phyloP scores from a whole-genome alignment of 2,888 invertebrate genomes.

The Yponomeuta cagnagella region DNA sequence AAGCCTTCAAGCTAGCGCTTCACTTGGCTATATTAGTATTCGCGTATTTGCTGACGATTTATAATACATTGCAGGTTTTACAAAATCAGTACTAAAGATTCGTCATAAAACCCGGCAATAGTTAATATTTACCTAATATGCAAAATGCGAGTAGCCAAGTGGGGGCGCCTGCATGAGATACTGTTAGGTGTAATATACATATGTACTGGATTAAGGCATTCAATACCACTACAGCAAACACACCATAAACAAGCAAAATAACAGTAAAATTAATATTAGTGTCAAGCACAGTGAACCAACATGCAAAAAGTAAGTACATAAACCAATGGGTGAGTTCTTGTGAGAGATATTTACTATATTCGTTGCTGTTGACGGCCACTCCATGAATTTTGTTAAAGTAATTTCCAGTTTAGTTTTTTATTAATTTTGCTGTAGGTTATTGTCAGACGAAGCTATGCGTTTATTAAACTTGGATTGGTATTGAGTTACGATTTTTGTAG shows the following conservation, averaged over 20 bases:
- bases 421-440: conserved; percentile 57
- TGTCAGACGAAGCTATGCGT: not conserved
- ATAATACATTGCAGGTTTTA: too few relatives aligned
- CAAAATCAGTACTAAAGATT: too few relatives aligned
- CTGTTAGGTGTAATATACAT: not conserved
- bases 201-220: not conserved
- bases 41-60: too few relatives aligned
- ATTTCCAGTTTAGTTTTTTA: not conserved
- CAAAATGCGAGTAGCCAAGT: not conserved
- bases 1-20: too few relatives aligned
- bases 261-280: conserved; percentile 18
- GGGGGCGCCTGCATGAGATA: not conserved
- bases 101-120: too few relatives aligned
- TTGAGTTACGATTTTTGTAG: not conserved
- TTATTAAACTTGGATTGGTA: not conserved
- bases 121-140: too few relatives aligned
- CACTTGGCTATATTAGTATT: too few relatives aligned
- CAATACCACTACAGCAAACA: not conserved
- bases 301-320: conserved; percentile 54
- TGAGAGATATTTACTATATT: not conserved
- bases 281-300: conserved; percentile 49
- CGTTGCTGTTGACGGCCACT: not conserved
- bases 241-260: conserved; percentile 3
- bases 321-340: conserved; percentile 4
- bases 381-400: not conserved